Conservation (phyloP, 2,797 vertebrate genomes). For the Sciurus carolinensis region DNA sequence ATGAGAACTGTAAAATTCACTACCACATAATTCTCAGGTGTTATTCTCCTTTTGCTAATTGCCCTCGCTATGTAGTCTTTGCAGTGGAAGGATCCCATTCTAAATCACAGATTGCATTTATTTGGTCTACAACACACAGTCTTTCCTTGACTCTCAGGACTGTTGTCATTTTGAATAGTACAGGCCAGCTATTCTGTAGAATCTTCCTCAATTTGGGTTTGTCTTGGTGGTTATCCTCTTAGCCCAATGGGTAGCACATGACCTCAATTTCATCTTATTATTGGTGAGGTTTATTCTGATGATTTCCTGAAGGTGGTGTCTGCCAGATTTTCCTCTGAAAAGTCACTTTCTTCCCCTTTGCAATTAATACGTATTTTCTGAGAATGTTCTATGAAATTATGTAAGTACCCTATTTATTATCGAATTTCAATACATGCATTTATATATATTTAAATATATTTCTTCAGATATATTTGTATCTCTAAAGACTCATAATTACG, state of each 20-base stretch:
- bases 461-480: neutral
- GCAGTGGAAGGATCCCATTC: neutral
- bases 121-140: neutral
- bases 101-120: neutral
- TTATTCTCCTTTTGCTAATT: no score
- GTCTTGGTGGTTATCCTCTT: neutral
- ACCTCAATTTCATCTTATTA: neutral
- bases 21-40: neutral
- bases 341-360: neutral
- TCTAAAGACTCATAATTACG: neutral
- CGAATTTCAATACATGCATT: neutral
- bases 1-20: neutral
- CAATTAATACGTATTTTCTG: neutral
- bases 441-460: neutral
- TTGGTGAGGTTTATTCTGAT: neutral
- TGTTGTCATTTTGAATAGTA: neutral
- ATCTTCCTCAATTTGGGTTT: neutral
- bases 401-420: neutral
- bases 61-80: neutral
- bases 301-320: neutral
- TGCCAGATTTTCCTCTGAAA: neutral
- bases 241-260: rapidly evolving
- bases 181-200: neutral
- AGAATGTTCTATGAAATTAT: neutral
- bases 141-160: neutral